Evolutionary conservation across 2,797 vertebrate species (phyloP), one percentile per base, ranked within the genome.

Genomic region (Brachyalestes nurse): DNA sequence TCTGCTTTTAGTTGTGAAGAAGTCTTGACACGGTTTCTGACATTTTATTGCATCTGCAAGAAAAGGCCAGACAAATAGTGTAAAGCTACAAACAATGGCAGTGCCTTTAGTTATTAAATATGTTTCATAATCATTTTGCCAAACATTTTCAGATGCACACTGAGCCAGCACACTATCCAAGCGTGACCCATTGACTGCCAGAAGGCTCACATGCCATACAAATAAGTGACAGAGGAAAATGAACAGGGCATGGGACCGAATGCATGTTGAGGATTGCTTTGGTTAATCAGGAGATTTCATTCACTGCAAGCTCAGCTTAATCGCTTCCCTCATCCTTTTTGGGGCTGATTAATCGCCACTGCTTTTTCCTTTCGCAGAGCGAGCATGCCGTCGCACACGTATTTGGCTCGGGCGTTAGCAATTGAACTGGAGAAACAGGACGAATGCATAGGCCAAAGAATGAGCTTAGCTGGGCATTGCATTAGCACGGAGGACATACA

Each of bases 301-400:
- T 82, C 45, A 16, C 38, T 23, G 1, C 28, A 55, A 76, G 42
- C 42, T 14, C 25, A 34, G 47, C 21, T 34, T 77, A 77, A 77
- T 72, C 17, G 5, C 49, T 77, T 72, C 47, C 74, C 40, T 17
- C 21, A 69, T 76, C 34, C 19, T 25, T 51, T 3, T 8, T 72
- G n/a, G 6, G 16, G 21, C 19, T 72, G 66, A 81, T 71, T 21
- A 53, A 75, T 81, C 42, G 53, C 34, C 17, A 4, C 25, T 2
- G 23, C 34, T 64, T 42, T 57, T 72, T 66, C 17, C 45, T 38
- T 45, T 55, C 4, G 58, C 55, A 38, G 57, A 21, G 74, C 57
- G 77, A 69, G 82, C 45, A 80, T 84, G 83, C 71, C 28, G 75
- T 34, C 67, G 76, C 16, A 60, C 64, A 53, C 58, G 79, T 79